Evolutionary conservation across 2,113 vertebrate genomes (phyloP).

Genomic region (Oreocharis arfaki): DNA sequence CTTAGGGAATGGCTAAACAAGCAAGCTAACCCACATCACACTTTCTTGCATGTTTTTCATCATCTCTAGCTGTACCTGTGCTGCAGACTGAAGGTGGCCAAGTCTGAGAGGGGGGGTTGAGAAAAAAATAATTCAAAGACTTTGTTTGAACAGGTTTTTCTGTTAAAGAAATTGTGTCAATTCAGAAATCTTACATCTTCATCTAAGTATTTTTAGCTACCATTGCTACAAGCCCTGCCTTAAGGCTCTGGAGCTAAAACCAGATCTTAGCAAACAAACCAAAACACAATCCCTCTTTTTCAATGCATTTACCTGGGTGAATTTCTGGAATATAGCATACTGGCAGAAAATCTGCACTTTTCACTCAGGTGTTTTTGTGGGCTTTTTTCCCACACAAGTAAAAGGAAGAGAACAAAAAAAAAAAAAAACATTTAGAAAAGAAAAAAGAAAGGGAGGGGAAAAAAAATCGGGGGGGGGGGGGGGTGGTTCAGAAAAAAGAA

Average conservation of each 20-base stretch:
- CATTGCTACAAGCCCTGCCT: neutral
- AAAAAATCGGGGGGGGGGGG: fast-evolving
- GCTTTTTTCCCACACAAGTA: neutral
- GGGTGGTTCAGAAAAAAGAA: neutral
- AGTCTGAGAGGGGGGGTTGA: neutral
- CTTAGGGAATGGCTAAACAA: neutral
- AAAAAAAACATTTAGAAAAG: neutral
- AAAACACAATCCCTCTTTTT: neutral
- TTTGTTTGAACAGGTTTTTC: neutral
- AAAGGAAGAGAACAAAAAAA: neutral
- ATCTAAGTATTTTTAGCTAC: neutral
- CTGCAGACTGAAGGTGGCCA: neutral
- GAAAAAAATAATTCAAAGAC: neutral
- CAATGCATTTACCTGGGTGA: neutral
- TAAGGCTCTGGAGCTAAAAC: neutral
- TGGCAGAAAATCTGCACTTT: neutral
- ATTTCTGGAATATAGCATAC: neutral
- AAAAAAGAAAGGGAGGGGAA: neutral
- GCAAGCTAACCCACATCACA: neutral
- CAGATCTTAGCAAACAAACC: neutral
- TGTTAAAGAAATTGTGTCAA: neutral
- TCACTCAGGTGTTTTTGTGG: neutral
- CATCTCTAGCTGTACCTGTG: neutral
- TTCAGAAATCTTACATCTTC: neutral
- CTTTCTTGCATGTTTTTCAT: neutral